Evolutionary conservation across 2,888 invertebrate genomes (phyloP).

Genomic region (Trissolcus japonicus): DNA sequence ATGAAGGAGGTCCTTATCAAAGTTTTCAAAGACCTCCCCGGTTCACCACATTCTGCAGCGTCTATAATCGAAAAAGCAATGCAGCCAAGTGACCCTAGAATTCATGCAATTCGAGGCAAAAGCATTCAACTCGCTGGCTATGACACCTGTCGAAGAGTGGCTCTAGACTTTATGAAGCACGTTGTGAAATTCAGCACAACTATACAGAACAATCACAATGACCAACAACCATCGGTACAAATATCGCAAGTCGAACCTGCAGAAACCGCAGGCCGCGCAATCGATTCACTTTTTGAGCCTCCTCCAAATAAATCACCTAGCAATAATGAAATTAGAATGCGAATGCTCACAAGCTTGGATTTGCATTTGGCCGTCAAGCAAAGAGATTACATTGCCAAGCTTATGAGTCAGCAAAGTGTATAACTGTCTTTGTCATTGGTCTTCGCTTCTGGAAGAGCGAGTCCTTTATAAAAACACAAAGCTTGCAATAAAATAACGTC

Average conservation of each 20-base stretch:
- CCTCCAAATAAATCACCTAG: conserved; percentile 5
- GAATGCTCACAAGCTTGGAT: conserved; percentile 70
- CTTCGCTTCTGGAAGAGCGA: no score
- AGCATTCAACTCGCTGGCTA: conserved; percentile 68
- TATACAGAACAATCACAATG: conserved; percentile 17
- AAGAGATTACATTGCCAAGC: conserved; percentile 69
- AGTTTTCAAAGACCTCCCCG: conserved; percentile 71
- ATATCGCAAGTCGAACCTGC: not conserved
- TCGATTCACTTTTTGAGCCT: not conserved
- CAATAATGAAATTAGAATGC: conserved; percentile 65
- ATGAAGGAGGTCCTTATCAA: conserved; percentile 69
- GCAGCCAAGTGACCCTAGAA: conserved; percentile 59
- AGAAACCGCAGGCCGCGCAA: not conserved
- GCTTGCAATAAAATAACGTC: no score
- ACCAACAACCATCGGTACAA: conserved; percentile 32
- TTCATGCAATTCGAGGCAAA: conserved; percentile 65
- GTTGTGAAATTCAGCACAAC: conserved; percentile 59
- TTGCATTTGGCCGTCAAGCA: conserved; percentile 71
- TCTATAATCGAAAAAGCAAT: conserved; percentile 64
- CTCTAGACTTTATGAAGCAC: conserved; percentile 69
- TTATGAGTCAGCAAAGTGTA: conserved; percentile 67
- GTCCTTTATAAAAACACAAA: no score
- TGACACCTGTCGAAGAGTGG: conserved; percentile 69
- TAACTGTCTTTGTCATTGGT: not conserved
- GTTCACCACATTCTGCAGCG: conserved; percentile 62